Base-by-base conservation (phyloP, 2,113 vertebrate genomes). In the Notarius quadriscutis region DNA sequence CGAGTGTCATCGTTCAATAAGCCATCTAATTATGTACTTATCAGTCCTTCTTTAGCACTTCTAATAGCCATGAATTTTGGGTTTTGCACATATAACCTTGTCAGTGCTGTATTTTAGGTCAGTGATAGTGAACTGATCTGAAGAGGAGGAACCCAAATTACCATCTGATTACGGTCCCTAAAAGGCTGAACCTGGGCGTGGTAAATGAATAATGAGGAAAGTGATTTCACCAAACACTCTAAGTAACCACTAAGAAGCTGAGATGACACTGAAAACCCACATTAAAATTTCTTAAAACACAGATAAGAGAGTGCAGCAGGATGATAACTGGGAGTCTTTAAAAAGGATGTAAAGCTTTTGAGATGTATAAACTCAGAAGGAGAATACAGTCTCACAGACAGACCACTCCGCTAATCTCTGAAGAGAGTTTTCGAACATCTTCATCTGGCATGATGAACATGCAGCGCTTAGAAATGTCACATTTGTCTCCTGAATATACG, bases 371-470 rank as follows among this genome's bases (percentile, higher is more conserved):
- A 88, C 83, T 88, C 51, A 79, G 51, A 69, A 74, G n/a, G n/a
- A 67, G 87, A 77, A 48, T 60, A 83, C 84, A 80, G 63, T 82
- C 62, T 88, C 41, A 41, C 51, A 72, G 17, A 27, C 60, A 22
- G 11, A 82, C 58, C 50, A 65, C 84, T 82, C 51, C 84, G 48
- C 72, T 84, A 77, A 90, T 84, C 77, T 84, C 89, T 62, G 48
- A 75, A 74, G 65, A 83, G 79, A 71, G 57, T 72, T 82, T 71
- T 12, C 67, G 87, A 85, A 88, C 87, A 88, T 90, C 88, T 88
- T 87, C 58, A 83, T 86, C 58, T 63, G 85, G 87, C 84, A 84
- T 87, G 88, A 89, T 86, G 84, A 90, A 90, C 86, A 90, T 86
- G 84, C 84, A 81, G 87, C 89, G 86, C 88, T 90, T 86, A 69